Evolutionary conservation across 1,140 invertebrate genomes (phyloP).

Genomic region (Ridgeia piscesae): DNA sequence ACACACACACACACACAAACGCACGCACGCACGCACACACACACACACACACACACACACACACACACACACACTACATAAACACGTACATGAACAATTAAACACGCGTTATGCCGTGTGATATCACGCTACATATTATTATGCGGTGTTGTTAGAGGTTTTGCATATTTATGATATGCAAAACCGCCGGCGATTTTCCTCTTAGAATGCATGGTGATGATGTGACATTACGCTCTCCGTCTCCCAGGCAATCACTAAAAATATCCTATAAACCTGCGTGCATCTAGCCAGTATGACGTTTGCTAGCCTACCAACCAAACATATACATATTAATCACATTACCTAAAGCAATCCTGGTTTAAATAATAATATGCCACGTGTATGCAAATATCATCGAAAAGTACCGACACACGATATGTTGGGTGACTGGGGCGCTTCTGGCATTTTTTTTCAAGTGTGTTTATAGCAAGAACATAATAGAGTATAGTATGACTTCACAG

Average conservation of each 20-base stretch:
- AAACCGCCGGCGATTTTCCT: neutral
- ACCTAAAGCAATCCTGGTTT: too few relatives aligned
- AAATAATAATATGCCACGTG: too few relatives aligned
- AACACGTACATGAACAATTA: neutral
- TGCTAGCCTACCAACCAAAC: too few relatives aligned
- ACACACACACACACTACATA: neutral
- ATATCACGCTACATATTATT: neutral
- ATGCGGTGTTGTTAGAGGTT: neutral
- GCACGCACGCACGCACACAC: neutral
- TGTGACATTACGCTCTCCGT: neutral
- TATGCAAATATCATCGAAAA: neutral
- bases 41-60: too few relatives aligned
- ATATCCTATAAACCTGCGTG: neutral
- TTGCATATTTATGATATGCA: neutral
- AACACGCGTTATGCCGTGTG: neutral
- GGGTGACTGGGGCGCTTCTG: too few relatives aligned
- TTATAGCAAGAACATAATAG: neutral
- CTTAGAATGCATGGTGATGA: neutral
- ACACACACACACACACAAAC: neutral
- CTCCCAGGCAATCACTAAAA: neutral
- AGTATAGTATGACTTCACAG: neutral
- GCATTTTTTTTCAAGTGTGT: too few relatives aligned
- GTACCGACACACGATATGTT: neutral
- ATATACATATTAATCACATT: too few relatives aligned
- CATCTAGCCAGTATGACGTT: too few relatives aligned